Conservation (phyloP, 2,113 vertebrate species). For the Cottus gobio region DNA sequence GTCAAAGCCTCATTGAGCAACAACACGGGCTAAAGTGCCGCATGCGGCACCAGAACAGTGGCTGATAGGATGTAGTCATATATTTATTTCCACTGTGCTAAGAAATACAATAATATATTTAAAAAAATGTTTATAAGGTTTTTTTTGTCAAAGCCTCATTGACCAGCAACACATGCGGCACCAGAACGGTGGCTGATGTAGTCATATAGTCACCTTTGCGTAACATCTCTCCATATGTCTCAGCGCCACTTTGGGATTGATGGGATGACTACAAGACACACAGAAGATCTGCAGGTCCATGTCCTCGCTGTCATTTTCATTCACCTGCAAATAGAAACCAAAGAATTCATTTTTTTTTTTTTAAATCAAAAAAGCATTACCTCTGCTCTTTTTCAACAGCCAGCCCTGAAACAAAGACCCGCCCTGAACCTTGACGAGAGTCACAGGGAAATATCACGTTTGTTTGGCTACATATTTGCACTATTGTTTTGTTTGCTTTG, state of each 20-base stretch:
- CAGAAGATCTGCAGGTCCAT: slow-evolving; percentile 95
- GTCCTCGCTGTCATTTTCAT: slow-evolving; percentile 91
- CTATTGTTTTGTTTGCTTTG: too few relatives aligned
- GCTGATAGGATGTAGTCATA: slow-evolving; percentile 55
- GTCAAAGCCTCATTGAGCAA: too few relatives aligned
- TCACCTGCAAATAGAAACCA: slow-evolving; percentile 80
- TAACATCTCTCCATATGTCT: slow-evolving; percentile 96
- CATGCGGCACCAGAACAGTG: too few relatives aligned
- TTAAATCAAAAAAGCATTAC: not conserved
- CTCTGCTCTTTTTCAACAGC: not conserved
- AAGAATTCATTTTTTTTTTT: not conserved
- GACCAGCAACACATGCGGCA: too few relatives aligned
- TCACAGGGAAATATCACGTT: not conserved
- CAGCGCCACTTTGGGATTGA: slow-evolving; percentile 93
- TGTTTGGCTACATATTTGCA: too few relatives aligned
- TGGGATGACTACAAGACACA: slow-evolving; percentile 92
- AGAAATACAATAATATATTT: too few relatives aligned
- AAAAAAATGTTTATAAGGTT: too few relatives aligned
- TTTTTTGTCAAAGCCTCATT: too few relatives aligned
- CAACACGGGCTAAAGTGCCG: too few relatives aligned
- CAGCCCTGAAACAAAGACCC: not conserved
- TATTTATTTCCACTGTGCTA: too few relatives aligned
- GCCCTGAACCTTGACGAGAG: not conserved
- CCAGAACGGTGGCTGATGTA: not conserved
- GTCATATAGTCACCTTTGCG: slow-evolving; percentile 87